Base-by-base conservation (phyloP, 2,113 vertebrate species). In the Tragulus kanchil region DNA sequence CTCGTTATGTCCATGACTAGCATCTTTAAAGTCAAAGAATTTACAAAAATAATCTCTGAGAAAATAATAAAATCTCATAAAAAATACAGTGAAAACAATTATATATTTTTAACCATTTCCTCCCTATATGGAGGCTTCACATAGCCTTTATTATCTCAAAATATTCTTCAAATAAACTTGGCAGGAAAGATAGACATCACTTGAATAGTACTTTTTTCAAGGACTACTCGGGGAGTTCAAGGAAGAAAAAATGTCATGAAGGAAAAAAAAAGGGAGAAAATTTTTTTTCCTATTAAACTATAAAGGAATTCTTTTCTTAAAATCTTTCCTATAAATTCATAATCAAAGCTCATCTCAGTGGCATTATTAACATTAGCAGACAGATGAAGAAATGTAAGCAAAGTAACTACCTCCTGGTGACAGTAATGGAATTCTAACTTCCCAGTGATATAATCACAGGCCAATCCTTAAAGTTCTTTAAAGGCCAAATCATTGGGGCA, bases 331-430 rank as follows among this genome's bases (percentile, higher is more conserved):
- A 31, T 25, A 48, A 87, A 42, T 16, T 21, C 42, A 31, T 61
- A 77, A 93, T 90, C 93, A 73, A 95, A 93, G 48, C 8, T 83
- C 77, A 69, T 88, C 13, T 86, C 82, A 59, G 14, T 61, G 21
- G 31, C 58, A 21, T 92, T 82, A 71, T 50, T 75, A 42, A 54
- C 77, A 42, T 64, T 71, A 90, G 61, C 42, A 50, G n/a, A 62
- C 26, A 79, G 61, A 52, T 25, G 85, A 61, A 45, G 21, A 89
- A 69, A 78, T 82, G 77, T 61, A 88, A 96, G 61, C 31, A 62
- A 88, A 58, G 59, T 82, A 85, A 83, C 85, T 86, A 91, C 65
- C 31, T 92, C 42, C 83, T 50, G n/a, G n/a, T 19, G 25, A 86
- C 62, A 90, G 36, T 19, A 79, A 75, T 19, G 50, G 52, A n/a